Evolutionary conservation across 2,113 vertebrate genomes (phyloP).

Genomic region (Salminus brasiliensis): DNA sequence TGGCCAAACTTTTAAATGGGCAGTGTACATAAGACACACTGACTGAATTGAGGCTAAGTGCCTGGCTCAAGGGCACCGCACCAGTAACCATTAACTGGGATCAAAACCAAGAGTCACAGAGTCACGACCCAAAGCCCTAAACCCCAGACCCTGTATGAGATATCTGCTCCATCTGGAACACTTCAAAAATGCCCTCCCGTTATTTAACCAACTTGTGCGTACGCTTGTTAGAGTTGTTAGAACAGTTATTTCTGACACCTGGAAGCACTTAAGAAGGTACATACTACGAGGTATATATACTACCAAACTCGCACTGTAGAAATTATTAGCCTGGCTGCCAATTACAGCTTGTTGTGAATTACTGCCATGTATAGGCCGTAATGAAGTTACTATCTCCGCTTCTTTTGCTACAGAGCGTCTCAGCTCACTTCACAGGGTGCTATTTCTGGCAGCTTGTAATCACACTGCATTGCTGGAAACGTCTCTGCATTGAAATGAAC

Average conservation of each 20-base stretch:
- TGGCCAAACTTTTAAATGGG: no score
- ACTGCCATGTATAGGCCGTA: not conserved
- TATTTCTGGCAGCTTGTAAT: conserved; percentile 7
- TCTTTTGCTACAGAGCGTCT: not conserved
- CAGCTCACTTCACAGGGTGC: not conserved
- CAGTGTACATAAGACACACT: no score
- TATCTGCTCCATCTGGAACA: not conserved
- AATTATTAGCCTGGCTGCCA: not conserved
- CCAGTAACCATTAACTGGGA: conserved; percentile 2
- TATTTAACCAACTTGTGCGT: not conserved
- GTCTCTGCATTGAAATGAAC: not conserved
- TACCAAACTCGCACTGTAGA: not conserved
- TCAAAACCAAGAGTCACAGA: not conserved
- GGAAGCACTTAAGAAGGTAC: not conserved
- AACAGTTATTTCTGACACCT: not conserved
- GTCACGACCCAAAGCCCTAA: not conserved
- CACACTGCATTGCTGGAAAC: not conserved
- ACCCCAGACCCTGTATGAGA: no score
- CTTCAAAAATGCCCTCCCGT: not conserved
- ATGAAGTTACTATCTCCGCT: not conserved
- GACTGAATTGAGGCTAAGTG: not conserved
- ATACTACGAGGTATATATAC: not conserved
- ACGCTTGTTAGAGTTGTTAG: not conserved
- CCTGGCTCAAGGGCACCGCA: not conserved
- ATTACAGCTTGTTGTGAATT: not conserved